phyloP scores from a whole-genome alignment of 2,797 vertebrate genomes.

The Rachycentron canadum region DNA sequence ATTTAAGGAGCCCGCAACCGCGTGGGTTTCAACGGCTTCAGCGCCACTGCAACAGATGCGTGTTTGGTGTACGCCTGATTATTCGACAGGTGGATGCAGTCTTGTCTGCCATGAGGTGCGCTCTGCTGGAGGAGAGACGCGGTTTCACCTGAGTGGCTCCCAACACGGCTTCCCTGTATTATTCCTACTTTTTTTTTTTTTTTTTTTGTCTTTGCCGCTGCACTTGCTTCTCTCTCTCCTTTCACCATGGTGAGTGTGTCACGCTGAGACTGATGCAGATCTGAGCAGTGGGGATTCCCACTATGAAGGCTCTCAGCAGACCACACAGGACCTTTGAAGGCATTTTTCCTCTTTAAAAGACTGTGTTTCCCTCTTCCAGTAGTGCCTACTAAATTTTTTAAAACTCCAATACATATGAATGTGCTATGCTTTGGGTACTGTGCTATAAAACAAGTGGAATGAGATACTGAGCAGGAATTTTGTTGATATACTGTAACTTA shows the following conservation, averaged over 20 bases:
- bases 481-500: no score
- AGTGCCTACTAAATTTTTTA: background rate
- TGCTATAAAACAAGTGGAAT: background rate
- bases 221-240: background rate
- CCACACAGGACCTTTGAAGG: background rate
- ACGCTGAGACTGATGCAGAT: slow-evolving; percentile 12
- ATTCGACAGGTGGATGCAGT: background rate
- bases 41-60: background rate
- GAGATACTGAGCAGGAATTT: background rate
- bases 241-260: background rate
- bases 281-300: background rate
- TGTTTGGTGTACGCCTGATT: background rate
- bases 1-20: slow-evolving; percentile 22
- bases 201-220: background rate
- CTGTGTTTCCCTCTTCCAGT: background rate
- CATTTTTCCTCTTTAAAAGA: slow-evolving; percentile 8
- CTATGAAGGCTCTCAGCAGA: background rate
- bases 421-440: background rate
- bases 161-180: slow-evolving; percentile 9
- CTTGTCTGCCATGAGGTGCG: no score
- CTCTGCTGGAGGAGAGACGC: slow-evolving; percentile 4
- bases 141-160: background rate
- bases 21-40: no score
- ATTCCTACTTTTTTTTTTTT: background rate
- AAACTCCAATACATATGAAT: background rate